A percentile compares a stretch with the other conserved stretches of the same genome.
phyloP scores from a whole-genome alignment of 2,113 vertebrate species.

The Calonectris borealis region DNA sequence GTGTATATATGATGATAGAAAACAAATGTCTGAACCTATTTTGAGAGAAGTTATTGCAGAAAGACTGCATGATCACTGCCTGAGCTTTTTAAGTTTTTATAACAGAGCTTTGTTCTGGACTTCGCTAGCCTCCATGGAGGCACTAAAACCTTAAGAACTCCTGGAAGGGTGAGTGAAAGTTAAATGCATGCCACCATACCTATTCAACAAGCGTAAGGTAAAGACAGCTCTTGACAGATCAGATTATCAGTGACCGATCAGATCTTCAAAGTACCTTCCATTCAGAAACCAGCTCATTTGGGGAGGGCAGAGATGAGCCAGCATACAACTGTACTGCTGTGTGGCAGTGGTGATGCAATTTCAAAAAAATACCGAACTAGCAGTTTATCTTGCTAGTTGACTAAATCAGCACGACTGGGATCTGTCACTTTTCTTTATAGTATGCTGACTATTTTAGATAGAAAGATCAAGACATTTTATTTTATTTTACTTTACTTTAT shows the following conservation, averaged over 20 bases:
- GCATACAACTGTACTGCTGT: background rate
- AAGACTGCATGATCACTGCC: background rate
- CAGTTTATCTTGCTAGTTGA: background rate
- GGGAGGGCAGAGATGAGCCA: background rate
- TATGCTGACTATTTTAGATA: background rate
- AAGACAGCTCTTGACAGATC: background rate
- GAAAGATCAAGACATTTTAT: background rate
- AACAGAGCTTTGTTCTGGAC: background rate
- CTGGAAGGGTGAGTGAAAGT: background rate
- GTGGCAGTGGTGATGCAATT: background rate
- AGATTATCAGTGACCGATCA: background rate
- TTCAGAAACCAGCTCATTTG: background rate
- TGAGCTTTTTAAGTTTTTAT: background rate
- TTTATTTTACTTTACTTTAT: background rate
- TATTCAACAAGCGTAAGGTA: background rate
- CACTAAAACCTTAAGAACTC: background rate
- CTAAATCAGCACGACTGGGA: background rate
- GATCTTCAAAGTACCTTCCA: background rate
- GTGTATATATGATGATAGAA: background rate
- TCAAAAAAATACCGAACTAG: background rate
- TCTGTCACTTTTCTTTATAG: background rate
- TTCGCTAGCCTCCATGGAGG: background rate
- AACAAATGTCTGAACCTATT: background rate
- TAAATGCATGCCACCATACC: background rate
- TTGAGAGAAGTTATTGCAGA: background rate